phyloP scores from a whole-genome alignment of 1,140 invertebrate species.

The Procambarus clarkii region DNA sequence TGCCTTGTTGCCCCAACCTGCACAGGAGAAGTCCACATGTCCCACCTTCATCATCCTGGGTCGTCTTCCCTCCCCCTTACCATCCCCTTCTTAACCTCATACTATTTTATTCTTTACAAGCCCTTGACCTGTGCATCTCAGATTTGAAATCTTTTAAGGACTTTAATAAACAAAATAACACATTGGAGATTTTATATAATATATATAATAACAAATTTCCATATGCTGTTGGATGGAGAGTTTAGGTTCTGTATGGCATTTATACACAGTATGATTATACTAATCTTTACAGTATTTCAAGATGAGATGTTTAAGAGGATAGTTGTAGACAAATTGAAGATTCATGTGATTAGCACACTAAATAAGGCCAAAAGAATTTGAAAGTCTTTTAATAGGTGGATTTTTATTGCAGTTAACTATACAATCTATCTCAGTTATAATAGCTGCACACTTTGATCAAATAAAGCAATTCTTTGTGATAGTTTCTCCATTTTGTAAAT shows the following conservation, averaged over 20 bases:
- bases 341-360: not conserved
- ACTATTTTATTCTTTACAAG: too few relatives aligned
- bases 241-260: not conserved
- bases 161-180: not conserved
- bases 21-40: too few relatives aligned
- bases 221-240: not conserved
- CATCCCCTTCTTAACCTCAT: too few relatives aligned
- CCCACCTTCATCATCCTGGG: too few relatives aligned
- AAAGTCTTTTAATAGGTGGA: not conserved
- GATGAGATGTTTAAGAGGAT: not conserved
- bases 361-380: not conserved
- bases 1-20: too few relatives aligned
- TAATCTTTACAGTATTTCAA: not conserved
- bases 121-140: too few relatives aligned
- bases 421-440: not conserved
- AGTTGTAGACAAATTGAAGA: not conserved
- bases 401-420: not conserved
- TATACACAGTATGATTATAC: not conserved
- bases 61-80: too few relatives aligned
- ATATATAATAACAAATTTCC: not conserved
- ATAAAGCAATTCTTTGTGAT: slow-evolving; percentile 20
- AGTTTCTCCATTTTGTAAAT: slow-evolving; percentile 22
- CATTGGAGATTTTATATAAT: slow-evolving; percentile 30
- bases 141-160: too few relatives aligned
- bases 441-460: not conserved